Conservation (phyloP, 1,140 invertebrate genomes). For the Drosophila rhopaloa region DNA sequence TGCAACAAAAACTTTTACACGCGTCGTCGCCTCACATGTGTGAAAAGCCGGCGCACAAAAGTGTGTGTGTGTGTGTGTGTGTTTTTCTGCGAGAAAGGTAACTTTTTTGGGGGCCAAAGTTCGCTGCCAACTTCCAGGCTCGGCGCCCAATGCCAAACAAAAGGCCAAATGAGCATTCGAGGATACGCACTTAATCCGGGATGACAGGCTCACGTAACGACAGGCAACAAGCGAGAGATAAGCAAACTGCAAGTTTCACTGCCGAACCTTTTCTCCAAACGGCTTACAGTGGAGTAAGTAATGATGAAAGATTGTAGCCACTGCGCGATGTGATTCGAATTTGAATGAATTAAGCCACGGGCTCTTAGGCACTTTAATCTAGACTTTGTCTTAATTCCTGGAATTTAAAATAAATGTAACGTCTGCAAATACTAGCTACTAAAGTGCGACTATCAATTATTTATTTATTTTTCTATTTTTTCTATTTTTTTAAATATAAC, state of each 20-base stretch:
- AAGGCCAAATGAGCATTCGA: slow-evolving; percentile 53
- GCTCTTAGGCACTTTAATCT: background rate
- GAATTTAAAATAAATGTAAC: background rate
- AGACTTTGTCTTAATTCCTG: background rate
- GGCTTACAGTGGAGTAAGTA: slow-evolving; percentile 38
- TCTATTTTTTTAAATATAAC: too few relatives aligned
- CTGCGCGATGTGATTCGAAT: slow-evolving; percentile 33
- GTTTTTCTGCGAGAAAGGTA: slow-evolving; percentile 45
- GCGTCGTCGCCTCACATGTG: slow-evolving; percentile 69
- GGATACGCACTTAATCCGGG: slow-evolving; percentile 73
- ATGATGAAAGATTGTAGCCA: slow-evolving; percentile 62
- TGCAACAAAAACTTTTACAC: slow-evolving; percentile 79
- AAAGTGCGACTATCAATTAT: too few relatives aligned
- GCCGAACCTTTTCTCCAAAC: slow-evolving; percentile 21
- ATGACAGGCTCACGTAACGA: slow-evolving; percentile 71
- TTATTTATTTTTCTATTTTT: too few relatives aligned
- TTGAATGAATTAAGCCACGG: slow-evolving; percentile 32
- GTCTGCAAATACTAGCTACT: too few relatives aligned
- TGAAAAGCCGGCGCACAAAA: slow-evolving; percentile 28
- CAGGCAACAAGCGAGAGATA: slow-evolving; percentile 63
- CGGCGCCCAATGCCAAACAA: slow-evolving; percentile 50
- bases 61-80: slow-evolving; percentile 6
- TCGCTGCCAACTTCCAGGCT: slow-evolving; percentile 26
- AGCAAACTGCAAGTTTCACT: slow-evolving; percentile 66
- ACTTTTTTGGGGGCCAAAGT: slow-evolving; percentile 65